Evolutionary conservation across 2,888 invertebrate genomes (phyloP), one percentile per base, ranked within the genome.

Genomic region (Leptura quadrifasciata): DNA sequence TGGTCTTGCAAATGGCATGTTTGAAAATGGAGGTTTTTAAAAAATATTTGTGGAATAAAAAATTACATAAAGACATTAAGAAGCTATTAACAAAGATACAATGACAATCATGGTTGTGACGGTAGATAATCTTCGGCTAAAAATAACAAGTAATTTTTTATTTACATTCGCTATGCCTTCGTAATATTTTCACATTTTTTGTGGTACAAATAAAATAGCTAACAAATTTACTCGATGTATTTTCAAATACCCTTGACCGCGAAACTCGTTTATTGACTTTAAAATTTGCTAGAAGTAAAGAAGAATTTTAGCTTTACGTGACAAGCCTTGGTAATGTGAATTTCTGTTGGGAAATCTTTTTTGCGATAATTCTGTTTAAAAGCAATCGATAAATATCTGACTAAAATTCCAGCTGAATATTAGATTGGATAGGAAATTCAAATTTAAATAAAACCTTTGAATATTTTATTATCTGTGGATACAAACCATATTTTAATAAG

Each of bases 341-440:
- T 24, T 27, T 27, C n/a, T 60, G 21, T n/a, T 12, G 24, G 60
- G 27, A 27, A 60, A 21, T 27, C 27, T 60, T 57, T 57, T 60
- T 60, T 27, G 60, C n/a, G 24, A 27, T 60, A 27, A 27, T 60
- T 60, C 60, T 27, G 27, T 60, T 60, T 27, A 27, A 27, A 27
- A 17, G n/a, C 12, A 60, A 27, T 60, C 60, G 60, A 60, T 60
- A 27, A 60, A 60, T 60, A 60, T 60, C 60, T 60, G 27, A 24
- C 24, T 60, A 27, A 21, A 24, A 60, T 60, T 60, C 60, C 10
- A n/a, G 5, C n/a, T 57, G 57, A 20, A 24, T 24, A 57, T 60
- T 60, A 15, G 27, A 21, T 60, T 27, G n/a, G 8, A 60, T 15
- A 27, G 12, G 24, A 24, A 27, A 21, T 21, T 60, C 60, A 60